Evolutionary conservation across 2,113 vertebrate species (phyloP).

Genomic region (Petroica traversi): DNA sequence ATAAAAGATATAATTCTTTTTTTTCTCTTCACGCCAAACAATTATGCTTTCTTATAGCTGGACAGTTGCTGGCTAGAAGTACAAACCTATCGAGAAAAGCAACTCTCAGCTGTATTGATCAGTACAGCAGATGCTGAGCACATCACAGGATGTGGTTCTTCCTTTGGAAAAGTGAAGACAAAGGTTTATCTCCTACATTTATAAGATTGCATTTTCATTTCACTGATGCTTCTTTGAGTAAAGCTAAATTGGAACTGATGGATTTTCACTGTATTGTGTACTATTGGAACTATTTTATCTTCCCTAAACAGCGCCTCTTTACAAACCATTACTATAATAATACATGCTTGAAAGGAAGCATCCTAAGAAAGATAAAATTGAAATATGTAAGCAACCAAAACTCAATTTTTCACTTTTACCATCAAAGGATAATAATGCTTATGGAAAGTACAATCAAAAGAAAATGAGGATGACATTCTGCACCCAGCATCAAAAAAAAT

Average conservation of each 20-base stretch:
- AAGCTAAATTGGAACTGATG: neutral
- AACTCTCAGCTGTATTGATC: constrained; percentile 21
- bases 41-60: constrained; percentile 42
- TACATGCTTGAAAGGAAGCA: neutral
- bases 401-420: neutral
- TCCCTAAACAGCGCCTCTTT: neutral
- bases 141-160: constrained; percentile 22
- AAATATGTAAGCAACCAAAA: neutral
- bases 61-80: constrained; percentile 30
- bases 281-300: neutral
- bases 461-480: neutral
- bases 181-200: neutral
- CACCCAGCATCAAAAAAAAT: neutral
- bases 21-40: neutral
- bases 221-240: neutral
- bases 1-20: constrained; percentile 55
- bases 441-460: neutral
- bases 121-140: constrained; percentile 37
- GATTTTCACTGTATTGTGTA: neutral
- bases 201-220: neutral
- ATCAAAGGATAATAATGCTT: neutral
- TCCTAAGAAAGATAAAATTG: neutral
- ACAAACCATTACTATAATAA: neutral
- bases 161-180: neutral
- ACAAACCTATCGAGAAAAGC: constrained; percentile 14